Conservation (phyloP, 2,113 vertebrate species). For the Mesembrinibis cayennensis region DNA sequence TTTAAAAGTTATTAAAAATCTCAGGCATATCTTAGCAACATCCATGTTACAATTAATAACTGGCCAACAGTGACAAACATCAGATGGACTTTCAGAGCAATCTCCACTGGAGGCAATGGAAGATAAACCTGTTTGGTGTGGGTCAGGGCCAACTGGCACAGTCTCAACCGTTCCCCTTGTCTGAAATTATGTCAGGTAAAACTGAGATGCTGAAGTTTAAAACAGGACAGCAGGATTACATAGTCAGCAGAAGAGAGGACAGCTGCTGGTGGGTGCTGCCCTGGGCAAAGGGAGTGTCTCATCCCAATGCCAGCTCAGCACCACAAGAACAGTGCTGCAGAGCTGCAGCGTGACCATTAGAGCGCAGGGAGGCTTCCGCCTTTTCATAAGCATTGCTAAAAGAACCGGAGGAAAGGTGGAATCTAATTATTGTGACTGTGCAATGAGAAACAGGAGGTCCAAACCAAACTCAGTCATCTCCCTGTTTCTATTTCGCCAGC, state of each 20-base stretch:
- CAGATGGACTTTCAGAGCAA: not conserved
- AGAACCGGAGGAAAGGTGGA: not conserved
- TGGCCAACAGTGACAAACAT: not conserved
- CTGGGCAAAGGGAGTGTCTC: not conserved
- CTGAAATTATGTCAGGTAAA: not conserved
- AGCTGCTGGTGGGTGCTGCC: not conserved
- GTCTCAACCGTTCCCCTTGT: not conserved
- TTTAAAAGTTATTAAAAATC: not conserved
- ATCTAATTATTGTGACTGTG: not conserved
- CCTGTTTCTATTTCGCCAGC: not conserved
- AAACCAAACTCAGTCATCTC: not conserved
- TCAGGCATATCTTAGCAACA: not conserved
- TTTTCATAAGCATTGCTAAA: not conserved
- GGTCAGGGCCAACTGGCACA: not conserved
- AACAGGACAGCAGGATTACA: not conserved
- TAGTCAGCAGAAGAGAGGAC: not conserved
- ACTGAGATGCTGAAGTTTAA: not conserved
- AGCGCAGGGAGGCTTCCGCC: not conserved
- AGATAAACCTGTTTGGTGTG: not conserved
- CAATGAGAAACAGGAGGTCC: not conserved
- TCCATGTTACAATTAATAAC: not conserved
- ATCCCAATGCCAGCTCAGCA: accelerated
- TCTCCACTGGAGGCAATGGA: not conserved
- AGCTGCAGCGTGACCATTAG: not conserved
- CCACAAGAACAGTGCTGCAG: not conserved